Percentiles rank a stretch among this genome's conserved stretches.
Evolutionary conservation across 92 coral and sea anemone species (phyloP).

Genomic region (Parazoanthus swiftii): DNA sequence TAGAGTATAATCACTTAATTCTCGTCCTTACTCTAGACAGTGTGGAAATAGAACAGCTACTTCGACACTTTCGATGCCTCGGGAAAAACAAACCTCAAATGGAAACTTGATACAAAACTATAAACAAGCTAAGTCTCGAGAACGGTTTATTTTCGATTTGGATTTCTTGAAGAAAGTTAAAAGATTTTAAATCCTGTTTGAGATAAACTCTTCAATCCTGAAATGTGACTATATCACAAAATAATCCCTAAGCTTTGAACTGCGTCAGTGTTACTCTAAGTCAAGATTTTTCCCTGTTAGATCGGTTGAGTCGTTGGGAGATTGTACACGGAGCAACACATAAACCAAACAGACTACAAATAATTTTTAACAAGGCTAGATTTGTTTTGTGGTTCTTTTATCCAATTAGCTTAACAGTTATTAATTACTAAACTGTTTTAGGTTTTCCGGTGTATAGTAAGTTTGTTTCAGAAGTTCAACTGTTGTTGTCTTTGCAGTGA

Average conservation of each 20-base stretch:
- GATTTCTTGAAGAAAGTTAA: neutral
- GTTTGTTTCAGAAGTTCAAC: conserved; percentile 1
- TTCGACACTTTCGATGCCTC: neutral
- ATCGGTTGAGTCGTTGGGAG: too few species aligned
- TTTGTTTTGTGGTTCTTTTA: neutral
- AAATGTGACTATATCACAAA: too few species aligned
- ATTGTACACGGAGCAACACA: neutral
- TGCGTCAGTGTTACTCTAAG: neutral
- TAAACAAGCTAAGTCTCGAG: neutral
- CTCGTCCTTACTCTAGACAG: neutral
- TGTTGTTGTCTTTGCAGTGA: neutral
- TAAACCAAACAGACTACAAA: too few species aligned
- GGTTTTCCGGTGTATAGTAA: conserved; percentile 4
- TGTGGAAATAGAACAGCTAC: neutral
- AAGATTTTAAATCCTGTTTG: neutral
- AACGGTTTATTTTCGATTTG: neutral
- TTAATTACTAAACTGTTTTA: neutral
- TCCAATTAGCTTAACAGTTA: neutral
- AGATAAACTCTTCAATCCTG: too few species aligned
- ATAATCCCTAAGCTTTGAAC: too few species aligned
- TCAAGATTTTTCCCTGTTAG: too few species aligned
- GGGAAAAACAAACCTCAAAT: neutral
- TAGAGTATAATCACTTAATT: neutral
- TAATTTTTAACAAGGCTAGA: neutral
- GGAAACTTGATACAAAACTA: neutral